Conservation (phyloP, 2,797 vertebrate genomes). For the Tangara arthus region DNA sequence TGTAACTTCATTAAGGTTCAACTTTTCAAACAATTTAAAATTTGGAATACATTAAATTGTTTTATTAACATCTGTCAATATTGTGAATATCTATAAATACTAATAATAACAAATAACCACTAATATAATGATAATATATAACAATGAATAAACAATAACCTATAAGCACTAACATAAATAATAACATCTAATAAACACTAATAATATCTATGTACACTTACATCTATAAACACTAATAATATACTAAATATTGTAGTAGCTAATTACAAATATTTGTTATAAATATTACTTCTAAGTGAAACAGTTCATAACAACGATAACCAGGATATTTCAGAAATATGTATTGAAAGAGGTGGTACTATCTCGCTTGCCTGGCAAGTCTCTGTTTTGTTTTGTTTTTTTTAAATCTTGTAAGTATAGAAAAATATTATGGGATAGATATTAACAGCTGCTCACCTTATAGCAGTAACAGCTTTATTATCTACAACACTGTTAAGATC, state of each 20-base stretch:
- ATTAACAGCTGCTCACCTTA: background rate
- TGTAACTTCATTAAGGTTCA: background rate
- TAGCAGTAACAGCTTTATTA: background rate
- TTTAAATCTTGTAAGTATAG: background rate
- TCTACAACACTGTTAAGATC: background rate
- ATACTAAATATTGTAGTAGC: background rate
- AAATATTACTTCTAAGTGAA: background rate
- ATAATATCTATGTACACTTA: no score
- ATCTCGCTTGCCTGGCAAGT: background rate
- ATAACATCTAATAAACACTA: no score
- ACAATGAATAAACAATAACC: background rate
- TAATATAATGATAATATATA: background rate
- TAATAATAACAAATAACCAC: background rate
- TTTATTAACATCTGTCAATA: background rate
- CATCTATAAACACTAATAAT: background rate
- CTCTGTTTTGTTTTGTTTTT: background rate
- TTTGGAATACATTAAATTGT: background rate
- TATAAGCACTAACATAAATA: background rate
- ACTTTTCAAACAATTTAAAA: background rate
- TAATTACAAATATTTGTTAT: background rate
- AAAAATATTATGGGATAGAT: background rate
- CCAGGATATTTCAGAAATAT: background rate
- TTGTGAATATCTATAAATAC: background rate
- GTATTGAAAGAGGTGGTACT: background rate
- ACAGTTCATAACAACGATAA: background rate